Base-by-base conservation (phyloP, 37 sponge, comb jelly and placozoan species). In the Halichondria panicea region DNA sequence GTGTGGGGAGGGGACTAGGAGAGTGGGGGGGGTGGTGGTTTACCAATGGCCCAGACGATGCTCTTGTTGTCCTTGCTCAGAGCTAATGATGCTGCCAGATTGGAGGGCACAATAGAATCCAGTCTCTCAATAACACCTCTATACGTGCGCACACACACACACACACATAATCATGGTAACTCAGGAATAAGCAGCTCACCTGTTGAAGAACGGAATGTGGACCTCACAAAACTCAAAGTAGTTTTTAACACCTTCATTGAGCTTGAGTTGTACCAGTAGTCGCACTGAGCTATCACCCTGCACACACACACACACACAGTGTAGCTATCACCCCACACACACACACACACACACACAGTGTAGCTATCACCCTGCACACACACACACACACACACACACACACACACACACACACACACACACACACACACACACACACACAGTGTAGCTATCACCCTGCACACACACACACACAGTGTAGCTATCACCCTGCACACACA, bases 211-310 rank as follows among this genome's bases (percentile, higher is more conserved):
- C 1, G 97, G 97, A 40, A 96, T 81, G 55, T 76, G 74, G 3
- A 96, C 88, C 57, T 87, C 90, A 63, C 78, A 93, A 73, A 69
- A 60, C 36, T 96, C 97, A 93, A 96, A 96, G 37, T 57, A 65
- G 77, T 96, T 96, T 61, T 76, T 86, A 18, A 93, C 85, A 25
- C 33, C 28, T 11, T 87, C 83, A 37, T 68, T 61, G 57, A 96
- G 86, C 43, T 93, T 92, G 27, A 96, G 77, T 52, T 96, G 93
- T 4, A 96, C 66, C 25, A 90, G 67, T 15, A 96, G 37, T 62
- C 79, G 74, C 8, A 96, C 85, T 18, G 44, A 53, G 1, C 46
- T 75, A 43, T 83, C 83, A 65, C 81, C 81, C 88, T 92, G 60
- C 7, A 21, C 4, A 71, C 35, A 38, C 4, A 8, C 37, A 65